Evolutionary conservation across 2,113 vertebrate species (phyloP).

Genomic region (Prinia subflava): DNA sequence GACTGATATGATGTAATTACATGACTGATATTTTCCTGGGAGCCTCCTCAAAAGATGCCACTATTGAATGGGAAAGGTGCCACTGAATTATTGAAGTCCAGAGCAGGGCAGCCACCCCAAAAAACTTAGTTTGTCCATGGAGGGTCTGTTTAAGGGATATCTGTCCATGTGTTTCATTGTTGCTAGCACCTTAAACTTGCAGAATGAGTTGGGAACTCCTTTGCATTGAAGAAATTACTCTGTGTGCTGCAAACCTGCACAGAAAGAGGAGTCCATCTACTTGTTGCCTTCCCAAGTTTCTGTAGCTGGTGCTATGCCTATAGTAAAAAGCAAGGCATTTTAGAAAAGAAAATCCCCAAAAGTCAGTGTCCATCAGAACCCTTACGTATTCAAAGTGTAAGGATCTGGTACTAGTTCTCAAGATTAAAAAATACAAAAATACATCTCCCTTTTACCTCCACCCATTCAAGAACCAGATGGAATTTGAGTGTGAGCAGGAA

Average conservation of each 20-base stretch:
- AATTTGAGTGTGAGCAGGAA: not conserved
- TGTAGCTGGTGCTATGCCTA: not conserved
- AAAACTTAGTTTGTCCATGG: not conserved
- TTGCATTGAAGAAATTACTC: not conserved
- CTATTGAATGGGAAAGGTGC: not conserved
- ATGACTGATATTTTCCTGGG: not conserved
- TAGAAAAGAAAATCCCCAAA: not conserved
- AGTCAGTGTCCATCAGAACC: not conserved
- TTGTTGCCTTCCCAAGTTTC: not conserved
- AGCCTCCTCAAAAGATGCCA: not conserved
- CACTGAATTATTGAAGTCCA: not conserved
- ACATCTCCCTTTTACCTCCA: not conserved
- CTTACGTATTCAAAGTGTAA: not conserved
- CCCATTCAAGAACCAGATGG: not conserved
- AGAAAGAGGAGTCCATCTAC: not conserved
- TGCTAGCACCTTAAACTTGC: not conserved
- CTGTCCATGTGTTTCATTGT: not conserved
- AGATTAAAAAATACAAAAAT: no score
- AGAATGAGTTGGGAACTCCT: not conserved
- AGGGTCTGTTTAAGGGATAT: not conserved
- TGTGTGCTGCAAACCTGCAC: not conserved
- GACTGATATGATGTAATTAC: not conserved
- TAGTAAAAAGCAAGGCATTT: not conserved
- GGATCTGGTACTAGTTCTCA: not conserved
- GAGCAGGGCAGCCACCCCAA: rapidly evolving